These are phyloP conservation scores for Meiosimyza decipiens DNA, from an alignment of 2,888 invertebrate genomes.

Conservation along the genomic window DNA sequence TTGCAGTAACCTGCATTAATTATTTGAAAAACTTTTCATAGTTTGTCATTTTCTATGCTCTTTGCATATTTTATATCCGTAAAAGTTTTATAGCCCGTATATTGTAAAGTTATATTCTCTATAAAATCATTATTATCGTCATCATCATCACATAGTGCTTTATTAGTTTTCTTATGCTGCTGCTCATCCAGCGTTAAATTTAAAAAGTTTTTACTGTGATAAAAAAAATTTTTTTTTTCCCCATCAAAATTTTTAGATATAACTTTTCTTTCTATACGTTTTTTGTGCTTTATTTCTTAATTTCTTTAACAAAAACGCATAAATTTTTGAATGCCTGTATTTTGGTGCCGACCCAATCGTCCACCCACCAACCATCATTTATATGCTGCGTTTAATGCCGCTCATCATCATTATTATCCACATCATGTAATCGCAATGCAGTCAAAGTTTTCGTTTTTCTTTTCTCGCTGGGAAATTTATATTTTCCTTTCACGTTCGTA, in stretches of 20 bases:
- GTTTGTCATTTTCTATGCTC: no score
- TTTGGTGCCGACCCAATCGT: no score
- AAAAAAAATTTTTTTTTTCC: not conserved
- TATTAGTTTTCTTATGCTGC: not conserved
- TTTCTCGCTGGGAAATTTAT: not conserved
- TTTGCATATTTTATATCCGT: no score
- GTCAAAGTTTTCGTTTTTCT: not conserved
- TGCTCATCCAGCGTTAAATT: slow-evolving; percentile 13
- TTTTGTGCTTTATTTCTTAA: not conserved
- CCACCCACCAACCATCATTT: no score
- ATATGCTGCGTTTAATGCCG: not conserved
- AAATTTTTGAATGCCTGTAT: not conserved
- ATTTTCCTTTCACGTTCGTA: no score
- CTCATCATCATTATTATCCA: not conserved
- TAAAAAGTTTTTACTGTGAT: not conserved
- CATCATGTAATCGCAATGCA: slow-evolving; percentile 3
- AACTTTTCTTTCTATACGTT: not conserved
- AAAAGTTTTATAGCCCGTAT: no score
- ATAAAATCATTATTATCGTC: no score
- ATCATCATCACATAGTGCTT: not conserved
- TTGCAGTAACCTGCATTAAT: no score
- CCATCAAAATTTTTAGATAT: not conserved
- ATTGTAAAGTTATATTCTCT: no score
- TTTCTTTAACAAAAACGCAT: not conserved
- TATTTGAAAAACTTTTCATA: no score